phyloP scores from a whole-genome alignment of 2,888 invertebrate species.

The Ormyrus pomaceus region DNA sequence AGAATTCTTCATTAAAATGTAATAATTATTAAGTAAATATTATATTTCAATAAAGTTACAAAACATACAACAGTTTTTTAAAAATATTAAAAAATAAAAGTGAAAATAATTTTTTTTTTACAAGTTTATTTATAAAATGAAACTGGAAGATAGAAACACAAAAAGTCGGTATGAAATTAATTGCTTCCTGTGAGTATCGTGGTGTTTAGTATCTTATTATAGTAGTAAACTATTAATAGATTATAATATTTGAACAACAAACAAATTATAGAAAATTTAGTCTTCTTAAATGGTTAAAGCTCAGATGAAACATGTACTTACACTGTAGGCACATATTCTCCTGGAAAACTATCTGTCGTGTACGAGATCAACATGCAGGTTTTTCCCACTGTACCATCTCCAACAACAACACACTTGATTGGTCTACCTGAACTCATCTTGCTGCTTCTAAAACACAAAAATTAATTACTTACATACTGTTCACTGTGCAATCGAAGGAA shows the following conservation, averaged over 20 bases:
- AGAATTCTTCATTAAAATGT: not conserved
- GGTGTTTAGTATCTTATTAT: constrained; percentile 57
- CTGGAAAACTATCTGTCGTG: constrained; percentile 94
- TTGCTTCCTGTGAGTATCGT: constrained; percentile 67
- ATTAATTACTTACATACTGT: no score
- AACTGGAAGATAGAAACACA: constrained; percentile 60
- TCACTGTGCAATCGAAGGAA: no score
- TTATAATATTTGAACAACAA: not conserved
- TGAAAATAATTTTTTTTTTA: not conserved
- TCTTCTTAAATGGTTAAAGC: no score
- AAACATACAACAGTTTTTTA: constrained; percentile 1
- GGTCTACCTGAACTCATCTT: constrained; percentile 94
- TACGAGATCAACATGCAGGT: constrained; percentile 96
- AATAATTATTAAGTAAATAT: not conserved
- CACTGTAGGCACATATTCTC: constrained; percentile 97
- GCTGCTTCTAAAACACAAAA: constrained; percentile 50
- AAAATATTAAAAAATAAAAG: constrained; percentile 27
- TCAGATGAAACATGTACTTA: constrained; percentile 77
- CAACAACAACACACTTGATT: constrained; percentile 94
- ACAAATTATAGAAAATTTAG: no score
- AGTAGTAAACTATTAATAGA: constrained; percentile 68
- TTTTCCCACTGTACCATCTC: constrained; percentile 95
- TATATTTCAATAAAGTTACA: constrained; percentile 12
- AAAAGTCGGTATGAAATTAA: constrained; percentile 66
- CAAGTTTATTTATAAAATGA: constrained; percentile 56